Evolutionary conservation across 2,888 invertebrate genomes (phyloP).

Genomic region (Diplolepis rosae): DNA sequence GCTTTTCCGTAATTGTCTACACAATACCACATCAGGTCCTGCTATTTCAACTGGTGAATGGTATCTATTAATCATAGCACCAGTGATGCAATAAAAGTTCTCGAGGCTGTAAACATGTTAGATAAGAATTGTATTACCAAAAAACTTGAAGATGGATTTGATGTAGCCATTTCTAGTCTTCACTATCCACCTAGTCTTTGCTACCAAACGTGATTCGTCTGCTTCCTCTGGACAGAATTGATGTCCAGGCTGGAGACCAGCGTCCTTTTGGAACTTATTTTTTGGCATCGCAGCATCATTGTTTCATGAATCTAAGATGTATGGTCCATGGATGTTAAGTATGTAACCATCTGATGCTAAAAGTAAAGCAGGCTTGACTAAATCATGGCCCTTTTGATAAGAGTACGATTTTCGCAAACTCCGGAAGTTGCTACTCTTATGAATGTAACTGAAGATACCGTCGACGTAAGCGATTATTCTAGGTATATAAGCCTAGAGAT

Average conservation of each 20-base stretch:
- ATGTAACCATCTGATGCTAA: no score
- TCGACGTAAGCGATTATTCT: constrained; percentile 40
- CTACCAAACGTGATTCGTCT: constrained; percentile 48
- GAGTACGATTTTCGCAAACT: no score
- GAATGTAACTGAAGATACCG: constrained; percentile 41
- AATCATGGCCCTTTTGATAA: no score
- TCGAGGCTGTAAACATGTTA: constrained; percentile 34
- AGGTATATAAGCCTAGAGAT: constrained; percentile 35
- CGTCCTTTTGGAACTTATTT: no score
- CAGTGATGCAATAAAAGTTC: constrained; percentile 41
- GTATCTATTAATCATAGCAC: constrained; percentile 39
- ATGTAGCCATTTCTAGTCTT: constrained; percentile 48
- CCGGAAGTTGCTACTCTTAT: constrained; percentile 36
- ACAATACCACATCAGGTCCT: constrained; percentile 19
- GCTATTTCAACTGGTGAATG: constrained; percentile 34
- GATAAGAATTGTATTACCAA: constrained; percentile 22
- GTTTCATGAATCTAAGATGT: no score
- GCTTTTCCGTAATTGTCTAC: constrained; percentile 27
- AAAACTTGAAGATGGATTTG: constrained; percentile 46
- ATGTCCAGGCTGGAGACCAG: constrained; percentile 15
- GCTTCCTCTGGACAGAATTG: constrained; percentile 49
- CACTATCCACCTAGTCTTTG: constrained; percentile 46
- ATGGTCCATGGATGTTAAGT: no score
- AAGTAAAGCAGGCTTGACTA: no score
- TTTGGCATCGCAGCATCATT: no score